Percentiles rank a stretch among this genome's conserved stretches.
Evolutionary conservation across 2,888 invertebrate genomes (phyloP).

Genomic region (Bellardia bayeri): DNA sequence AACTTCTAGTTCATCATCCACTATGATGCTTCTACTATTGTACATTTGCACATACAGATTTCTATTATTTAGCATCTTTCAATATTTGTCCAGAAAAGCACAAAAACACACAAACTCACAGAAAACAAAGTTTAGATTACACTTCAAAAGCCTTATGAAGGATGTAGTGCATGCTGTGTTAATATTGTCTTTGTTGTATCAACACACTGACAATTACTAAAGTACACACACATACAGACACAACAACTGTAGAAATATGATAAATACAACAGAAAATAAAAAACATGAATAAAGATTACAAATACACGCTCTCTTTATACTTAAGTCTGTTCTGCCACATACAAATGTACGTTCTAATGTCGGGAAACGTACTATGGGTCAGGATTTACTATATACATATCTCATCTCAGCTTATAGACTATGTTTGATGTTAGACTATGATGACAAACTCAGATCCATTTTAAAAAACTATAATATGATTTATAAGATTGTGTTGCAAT

Average conservation of each 20-base stretch:
- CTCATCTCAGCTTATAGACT: too few relatives aligned
- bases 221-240: neutral
- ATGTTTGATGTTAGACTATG: too few relatives aligned
- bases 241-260: neutral
- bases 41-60: neutral
- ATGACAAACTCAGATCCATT: too few relatives aligned
- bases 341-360: too few relatives aligned
- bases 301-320: too few relatives aligned
- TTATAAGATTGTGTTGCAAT: too few relatives aligned
- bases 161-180: conserved; percentile 3
- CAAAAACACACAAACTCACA: neutral
- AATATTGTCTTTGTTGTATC: neutral
- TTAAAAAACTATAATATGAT: too few relatives aligned
- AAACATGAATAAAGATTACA: neutral
- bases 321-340: too few relatives aligned
- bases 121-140: conserved; percentile 35
- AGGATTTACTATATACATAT: too few relatives aligned
- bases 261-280: neutral
- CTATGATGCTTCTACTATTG: neutral
- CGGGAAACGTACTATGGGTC: too few relatives aligned
- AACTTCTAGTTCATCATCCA: conserved; percentile 10
- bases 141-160: conserved; percentile 30
- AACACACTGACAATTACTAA: conserved; percentile 9
- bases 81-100: conserved; percentile 42
- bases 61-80: conserved; percentile 36